phyloP scores from a whole-genome alignment of 2,113 vertebrate genomes.

The Petrocephalus zakoni region DNA sequence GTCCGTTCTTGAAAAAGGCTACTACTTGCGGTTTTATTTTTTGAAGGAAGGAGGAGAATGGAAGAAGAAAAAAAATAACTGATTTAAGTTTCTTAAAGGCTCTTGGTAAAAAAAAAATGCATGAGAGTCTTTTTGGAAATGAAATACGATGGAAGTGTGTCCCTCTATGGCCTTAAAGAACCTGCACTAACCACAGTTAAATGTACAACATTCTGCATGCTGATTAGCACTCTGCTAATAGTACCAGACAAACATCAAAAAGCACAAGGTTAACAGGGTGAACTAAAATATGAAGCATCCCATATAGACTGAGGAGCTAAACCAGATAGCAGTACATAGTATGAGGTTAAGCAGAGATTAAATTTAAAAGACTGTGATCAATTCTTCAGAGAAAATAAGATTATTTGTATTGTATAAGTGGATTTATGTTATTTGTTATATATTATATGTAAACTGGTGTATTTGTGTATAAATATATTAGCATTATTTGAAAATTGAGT shows the following conservation, averaged over 20 bases:
- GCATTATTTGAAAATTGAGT: conserved; percentile 7
- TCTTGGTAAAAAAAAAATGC: not conserved
- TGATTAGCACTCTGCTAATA: not conserved
- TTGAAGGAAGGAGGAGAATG: not conserved
- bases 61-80: not conserved
- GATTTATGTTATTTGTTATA: conserved; percentile 13
- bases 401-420: conserved; percentile 6
- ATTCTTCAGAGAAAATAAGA: conserved; percentile 4
- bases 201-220: not conserved
- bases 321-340: not conserved
- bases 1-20: not conserved
- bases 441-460: conserved; percentile 19
- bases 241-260: not conserved
- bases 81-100: not conserved
- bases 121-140: not conserved
- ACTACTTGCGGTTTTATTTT: not conserved
- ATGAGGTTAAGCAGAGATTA: not conserved
- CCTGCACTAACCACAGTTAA: not conserved
- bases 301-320: not conserved
- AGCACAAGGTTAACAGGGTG: not conserved
- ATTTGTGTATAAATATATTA: conserved; percentile 18
- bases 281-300: not conserved
- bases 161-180: not conserved
- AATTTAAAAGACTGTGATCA: not conserved
- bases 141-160: not conserved